These are phyloP conservation scores for Clarias batrachus DNA, from an alignment of 2,113 vertebrate genomes.

Conservation along the genomic window DNA sequence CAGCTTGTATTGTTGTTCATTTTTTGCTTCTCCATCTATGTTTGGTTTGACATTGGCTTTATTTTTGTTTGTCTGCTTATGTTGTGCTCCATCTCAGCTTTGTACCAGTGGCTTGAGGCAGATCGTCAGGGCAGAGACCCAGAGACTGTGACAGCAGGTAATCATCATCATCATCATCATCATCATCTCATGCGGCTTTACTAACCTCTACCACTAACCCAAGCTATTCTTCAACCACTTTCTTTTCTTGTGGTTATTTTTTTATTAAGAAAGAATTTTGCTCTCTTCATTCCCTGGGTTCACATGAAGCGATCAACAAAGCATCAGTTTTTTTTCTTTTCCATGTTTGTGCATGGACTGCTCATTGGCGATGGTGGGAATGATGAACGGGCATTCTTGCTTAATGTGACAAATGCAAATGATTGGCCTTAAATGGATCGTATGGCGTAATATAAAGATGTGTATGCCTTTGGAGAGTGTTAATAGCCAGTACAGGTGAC, in stretches of 20 bases:
- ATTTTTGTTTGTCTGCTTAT: constrained; percentile 77
- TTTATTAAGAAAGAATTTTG: background rate
- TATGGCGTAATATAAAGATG: too few species aligned
- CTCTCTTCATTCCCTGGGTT: background rate
- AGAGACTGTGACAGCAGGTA: constrained; percentile 85
- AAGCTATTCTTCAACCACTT: background rate
- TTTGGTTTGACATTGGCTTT: constrained; percentile 60
- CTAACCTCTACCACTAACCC: background rate
- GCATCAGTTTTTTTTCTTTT: background rate
- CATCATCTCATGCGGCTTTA: background rate
- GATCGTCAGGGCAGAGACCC: constrained; percentile 87
- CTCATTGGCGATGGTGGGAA: background rate
- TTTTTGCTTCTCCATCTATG: constrained; percentile 42
- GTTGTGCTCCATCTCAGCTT: constrained; percentile 82
- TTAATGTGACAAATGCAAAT: background rate
- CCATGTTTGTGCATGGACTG: background rate
- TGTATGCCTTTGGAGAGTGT: too few species aligned
- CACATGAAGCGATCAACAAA: background rate
- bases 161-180: constrained; percentile 38
- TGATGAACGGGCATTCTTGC: background rate
- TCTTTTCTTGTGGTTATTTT: background rate
- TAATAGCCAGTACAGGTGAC: too few species aligned
- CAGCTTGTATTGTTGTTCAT: constrained; percentile 48
- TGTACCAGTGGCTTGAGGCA: constrained; percentile 94
- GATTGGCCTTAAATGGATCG: background rate